Base-by-base conservation (phyloP, 2,797 vertebrate genomes). In the Galagoides demidoff region DNA sequence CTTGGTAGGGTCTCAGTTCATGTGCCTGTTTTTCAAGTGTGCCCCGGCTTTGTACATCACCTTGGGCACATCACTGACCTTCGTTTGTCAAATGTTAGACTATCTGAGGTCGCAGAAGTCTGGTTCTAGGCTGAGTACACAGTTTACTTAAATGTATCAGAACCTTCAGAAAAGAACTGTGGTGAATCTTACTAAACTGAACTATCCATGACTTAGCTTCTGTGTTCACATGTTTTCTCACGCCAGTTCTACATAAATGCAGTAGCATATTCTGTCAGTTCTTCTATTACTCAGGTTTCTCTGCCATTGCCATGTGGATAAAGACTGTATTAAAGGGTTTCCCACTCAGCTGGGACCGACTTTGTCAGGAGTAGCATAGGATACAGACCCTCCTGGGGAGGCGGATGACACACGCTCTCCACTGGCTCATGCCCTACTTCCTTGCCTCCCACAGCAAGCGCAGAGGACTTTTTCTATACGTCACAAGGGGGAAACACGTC, bases 401-500 rank as follows among this genome's bases (percentile, higher is more conserved):
- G 4, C 1, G 13, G 57, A 0, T 4, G 34, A 11, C 13, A 25
- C 16, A 22, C 8, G 29, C 34, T 59, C 39, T 52, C 61, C 14
- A 0, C 3, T 20, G 39, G 9, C 81, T 95, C 7, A 97, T 1
- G 0, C 0, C 0, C 96, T 95, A 5, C 31, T 85, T 68, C 3
- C 71, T 8, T 59, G 10, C 27, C 64, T 92, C 27, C 92, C 37
- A 4, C 97, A 99, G 99, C 98, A 0, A 99, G 98, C 5, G 99
- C 99, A 0, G 99, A 99, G 94, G 99, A 99, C 87, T 99, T 99
- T 95, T 98, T 98, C 96, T 99, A 99, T 95, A 98, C 99, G 0
- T 99, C 99, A 39, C 97, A 99, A 68, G 99, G 99, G 5, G 99
- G 99, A 68, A 98, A 99, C 97, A 99, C 99, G 0, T 98, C 98